A percentile compares a stretch with the other conserved stretches of the same genome.
phyloP scores from a whole-genome alignment of 2,797 vertebrate species.

The Rhyacichthys aspro region DNA sequence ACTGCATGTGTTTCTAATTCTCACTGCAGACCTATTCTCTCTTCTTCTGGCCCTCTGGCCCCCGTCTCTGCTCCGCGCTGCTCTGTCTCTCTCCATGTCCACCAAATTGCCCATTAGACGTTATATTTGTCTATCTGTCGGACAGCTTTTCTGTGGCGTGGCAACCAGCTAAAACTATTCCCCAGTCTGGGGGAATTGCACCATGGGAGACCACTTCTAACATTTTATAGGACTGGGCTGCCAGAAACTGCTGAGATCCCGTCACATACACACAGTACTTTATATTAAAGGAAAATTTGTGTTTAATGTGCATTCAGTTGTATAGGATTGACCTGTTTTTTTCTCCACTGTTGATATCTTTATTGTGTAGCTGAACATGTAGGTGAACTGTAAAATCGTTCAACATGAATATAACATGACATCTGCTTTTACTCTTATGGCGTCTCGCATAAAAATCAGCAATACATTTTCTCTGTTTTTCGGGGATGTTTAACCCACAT shows the following conservation, averaged over 20 bases:
- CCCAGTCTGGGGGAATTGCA: conserved; percentile 44
- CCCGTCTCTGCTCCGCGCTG: conserved; percentile 1
- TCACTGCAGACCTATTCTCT: conserved; percentile 54
- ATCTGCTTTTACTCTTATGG: conserved; percentile 56
- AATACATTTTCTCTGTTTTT: conserved; percentile 27
- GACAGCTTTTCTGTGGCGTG: conserved; percentile 54
- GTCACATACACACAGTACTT: conserved; percentile 1
- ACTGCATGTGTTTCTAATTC: conserved; percentile 77
- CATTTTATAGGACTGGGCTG: conserved; percentile 38
- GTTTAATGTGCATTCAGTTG: not conserved
- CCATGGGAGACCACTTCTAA: conserved; percentile 61
- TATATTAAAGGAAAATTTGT: not conserved
- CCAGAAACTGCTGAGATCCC: conserved; percentile 22
- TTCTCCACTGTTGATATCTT: conserved; percentile 6
- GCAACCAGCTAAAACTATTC: conserved; percentile 56
- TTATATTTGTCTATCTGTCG: conserved; percentile 62
- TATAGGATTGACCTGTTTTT: no score
- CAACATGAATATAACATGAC: conserved; percentile 20
- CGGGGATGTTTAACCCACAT: conserved; percentile 1
- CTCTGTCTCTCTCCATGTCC: conserved; percentile 42
- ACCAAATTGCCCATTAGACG: conserved; percentile 64
- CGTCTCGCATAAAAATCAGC: conserved; percentile 24
- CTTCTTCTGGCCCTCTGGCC: conserved; percentile 38
- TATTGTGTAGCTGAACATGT: conserved; percentile 29
- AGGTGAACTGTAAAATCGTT: conserved; percentile 37